Percentiles rank a stretch among this genome's conserved stretches.
Evolutionary conservation across 2,888 invertebrate genomes (phyloP).

Genomic region (Limenitis camilla): DNA sequence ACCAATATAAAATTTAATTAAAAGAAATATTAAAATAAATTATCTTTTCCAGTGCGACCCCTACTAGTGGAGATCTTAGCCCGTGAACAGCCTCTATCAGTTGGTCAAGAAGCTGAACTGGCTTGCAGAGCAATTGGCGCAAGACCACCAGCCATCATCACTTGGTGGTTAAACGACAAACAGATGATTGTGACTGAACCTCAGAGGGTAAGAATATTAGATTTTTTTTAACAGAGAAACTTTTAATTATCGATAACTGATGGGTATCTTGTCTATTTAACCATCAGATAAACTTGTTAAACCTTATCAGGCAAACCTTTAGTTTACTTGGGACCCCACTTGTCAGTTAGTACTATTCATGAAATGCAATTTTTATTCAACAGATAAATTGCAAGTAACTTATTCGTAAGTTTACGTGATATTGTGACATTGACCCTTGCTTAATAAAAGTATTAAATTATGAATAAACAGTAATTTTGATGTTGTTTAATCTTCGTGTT

Average conservation of each 20-base stretch:
- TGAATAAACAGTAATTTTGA: no score
- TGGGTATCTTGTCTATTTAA: background rate
- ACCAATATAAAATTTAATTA: background rate
- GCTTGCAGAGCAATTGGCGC: conserved; percentile 90
- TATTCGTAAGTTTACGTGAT: no score
- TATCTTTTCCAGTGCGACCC: conserved; percentile 80
- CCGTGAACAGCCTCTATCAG: conserved; percentile 88
- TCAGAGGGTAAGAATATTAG: conserved; percentile 44
- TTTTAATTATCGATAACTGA: no score
- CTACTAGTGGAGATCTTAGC: conserved; percentile 84
- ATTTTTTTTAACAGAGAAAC: background rate
- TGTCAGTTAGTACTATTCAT: no score
- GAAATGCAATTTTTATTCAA: no score
- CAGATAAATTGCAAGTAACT: no score
- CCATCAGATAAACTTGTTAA: no score
- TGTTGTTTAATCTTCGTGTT: no score
- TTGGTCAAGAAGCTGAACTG: conserved; percentile 86
- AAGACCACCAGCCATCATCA: conserved; percentile 87
- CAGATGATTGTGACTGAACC: conserved; percentile 65
- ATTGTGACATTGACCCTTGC: no score
- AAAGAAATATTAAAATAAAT: background rate
- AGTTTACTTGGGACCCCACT: no score
- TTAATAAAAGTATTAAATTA: no score
- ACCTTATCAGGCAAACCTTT: no score
- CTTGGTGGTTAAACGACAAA: conserved; percentile 88